Evolutionary conservation across 2,113 vertebrate genomes (phyloP).

Genomic region (Sylvilagus bachmani): DNA sequence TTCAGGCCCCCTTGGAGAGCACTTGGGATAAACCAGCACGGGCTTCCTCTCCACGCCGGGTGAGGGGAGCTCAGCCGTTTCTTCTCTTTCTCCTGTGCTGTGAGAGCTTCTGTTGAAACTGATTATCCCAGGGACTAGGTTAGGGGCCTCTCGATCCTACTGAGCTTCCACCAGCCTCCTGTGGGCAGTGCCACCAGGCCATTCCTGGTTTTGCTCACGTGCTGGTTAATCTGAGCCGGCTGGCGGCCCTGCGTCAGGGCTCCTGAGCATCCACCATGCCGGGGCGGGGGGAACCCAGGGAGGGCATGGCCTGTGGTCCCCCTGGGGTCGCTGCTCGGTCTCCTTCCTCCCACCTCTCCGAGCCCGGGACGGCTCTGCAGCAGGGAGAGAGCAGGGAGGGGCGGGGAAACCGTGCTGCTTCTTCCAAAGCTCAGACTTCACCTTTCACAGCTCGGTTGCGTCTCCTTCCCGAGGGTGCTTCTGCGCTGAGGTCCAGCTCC

Average conservation of each 20-base stretch:
- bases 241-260: accelerated
- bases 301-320: accelerated
- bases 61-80: neutral
- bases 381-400: neutral
- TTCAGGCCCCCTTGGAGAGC: neutral
- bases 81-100: neutral
- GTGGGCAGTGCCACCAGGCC: neutral
- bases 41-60: neutral
- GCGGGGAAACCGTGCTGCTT: no score
- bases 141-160: neutral
- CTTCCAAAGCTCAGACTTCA: neutral
- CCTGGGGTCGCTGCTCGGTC: accelerated
- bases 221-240: accelerated
- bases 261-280: accelerated
- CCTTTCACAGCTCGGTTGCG: neutral
- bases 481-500: no score
- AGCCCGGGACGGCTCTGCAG: neutral
- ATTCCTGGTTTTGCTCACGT: neutral
- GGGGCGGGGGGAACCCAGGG: accelerated
- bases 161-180: no score
- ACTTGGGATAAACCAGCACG: no score
- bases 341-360: no score
- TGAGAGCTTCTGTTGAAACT: neutral
- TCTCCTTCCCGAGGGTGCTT: neutral
- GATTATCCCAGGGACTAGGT: neutral